Evolutionary conservation across 2,113 vertebrate species (phyloP).

Genomic region (Bucco capensis): DNA sequence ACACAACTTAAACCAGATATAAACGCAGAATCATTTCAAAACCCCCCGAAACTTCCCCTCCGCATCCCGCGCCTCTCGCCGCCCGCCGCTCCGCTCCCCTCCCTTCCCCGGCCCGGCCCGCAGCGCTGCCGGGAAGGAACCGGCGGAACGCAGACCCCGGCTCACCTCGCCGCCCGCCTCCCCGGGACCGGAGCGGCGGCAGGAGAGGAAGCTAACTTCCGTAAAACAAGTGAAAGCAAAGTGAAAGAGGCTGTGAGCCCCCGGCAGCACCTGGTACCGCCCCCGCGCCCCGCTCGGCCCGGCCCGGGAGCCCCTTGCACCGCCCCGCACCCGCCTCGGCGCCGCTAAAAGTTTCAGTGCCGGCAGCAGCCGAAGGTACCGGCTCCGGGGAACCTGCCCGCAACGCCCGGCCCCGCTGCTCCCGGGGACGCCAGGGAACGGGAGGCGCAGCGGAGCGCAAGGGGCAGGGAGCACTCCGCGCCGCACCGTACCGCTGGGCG

Average conservation of each 20-base stretch:
- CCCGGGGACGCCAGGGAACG: neutral
- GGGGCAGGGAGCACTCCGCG: neutral
- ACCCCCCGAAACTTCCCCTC: conserved; percentile 68
- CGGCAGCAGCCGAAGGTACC: neutral
- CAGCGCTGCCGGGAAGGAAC: neutral
- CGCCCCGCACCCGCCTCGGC: neutral
- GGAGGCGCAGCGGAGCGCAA: neutral
- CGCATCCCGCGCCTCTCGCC: neutral
- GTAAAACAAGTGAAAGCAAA: conserved; percentile 74
- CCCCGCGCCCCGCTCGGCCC: neutral
- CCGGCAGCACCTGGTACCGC: neutral
- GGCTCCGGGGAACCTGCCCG: neutral
- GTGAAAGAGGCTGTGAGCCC: conserved; percentile 57
- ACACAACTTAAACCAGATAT: conserved; percentile 37
- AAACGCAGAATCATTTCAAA: conserved; percentile 60
- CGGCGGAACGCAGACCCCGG: neutral
- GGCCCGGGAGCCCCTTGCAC: neutral
- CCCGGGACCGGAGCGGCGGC: neutral
- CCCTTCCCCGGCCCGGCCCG: neutral
- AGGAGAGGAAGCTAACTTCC: conserved; percentile 63
- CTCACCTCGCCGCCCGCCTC: neutral
- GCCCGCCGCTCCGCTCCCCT: neutral
- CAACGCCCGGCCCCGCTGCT: neutral
- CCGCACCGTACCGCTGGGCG: neutral
- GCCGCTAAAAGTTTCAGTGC: conserved; percentile 11